Evolutionary conservation across 2,797 vertebrate genomes (phyloP), one percentile per base, ranked within the genome.

Genomic region (Eidolon dupreanum): DNA sequence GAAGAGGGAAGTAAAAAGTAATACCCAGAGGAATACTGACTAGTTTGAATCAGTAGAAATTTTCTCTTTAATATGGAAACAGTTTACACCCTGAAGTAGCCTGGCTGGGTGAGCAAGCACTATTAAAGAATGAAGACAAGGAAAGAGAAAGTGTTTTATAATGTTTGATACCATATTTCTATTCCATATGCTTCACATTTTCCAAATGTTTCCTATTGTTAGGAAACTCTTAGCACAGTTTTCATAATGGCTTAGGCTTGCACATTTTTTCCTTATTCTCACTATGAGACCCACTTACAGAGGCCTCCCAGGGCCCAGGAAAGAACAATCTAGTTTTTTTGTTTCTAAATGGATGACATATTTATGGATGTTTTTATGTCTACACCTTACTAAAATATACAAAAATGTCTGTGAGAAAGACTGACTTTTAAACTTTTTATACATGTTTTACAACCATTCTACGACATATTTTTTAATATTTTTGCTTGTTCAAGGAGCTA

Each of bases 31-130:
- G n/a, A 92, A 93, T 24, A 70, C 11, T 65, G 33, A n/a, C 8
- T 26, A 11, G 15, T 93, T 95, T 74, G n/a, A 92, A 78, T 88
- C 6, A 59, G 26, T 84, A 90, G 71, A 46, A 33, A 36, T 85
- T 65, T 97, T 77, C 36, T 71, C 61, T 97, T 90, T 86, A 77
- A 74, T 74, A 15, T 65, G 51, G 51, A 86, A 93, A 87, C 15
- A 85, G 85, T 75, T 81, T 92, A 53, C 28, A 88, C 13, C 3
- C 46, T 55, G n/a, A 71, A 57, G 3, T 61, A 87, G 36, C 33
- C 26, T 66, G 71, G 5, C 15, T n/a, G 8, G 11, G 7, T 31
- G 31, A 91, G 31, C 24, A 85, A 91, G 28, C 8, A 83, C 43
- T 70, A 28, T n/a, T 74, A 55, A 88, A 75, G 53, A 88, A 59